A percentile compares a stretch with the other conserved stretches of the same genome.
Conservation (phyloP, 1,140 invertebrate genomes). For the Solenopsis invicta region DNA sequence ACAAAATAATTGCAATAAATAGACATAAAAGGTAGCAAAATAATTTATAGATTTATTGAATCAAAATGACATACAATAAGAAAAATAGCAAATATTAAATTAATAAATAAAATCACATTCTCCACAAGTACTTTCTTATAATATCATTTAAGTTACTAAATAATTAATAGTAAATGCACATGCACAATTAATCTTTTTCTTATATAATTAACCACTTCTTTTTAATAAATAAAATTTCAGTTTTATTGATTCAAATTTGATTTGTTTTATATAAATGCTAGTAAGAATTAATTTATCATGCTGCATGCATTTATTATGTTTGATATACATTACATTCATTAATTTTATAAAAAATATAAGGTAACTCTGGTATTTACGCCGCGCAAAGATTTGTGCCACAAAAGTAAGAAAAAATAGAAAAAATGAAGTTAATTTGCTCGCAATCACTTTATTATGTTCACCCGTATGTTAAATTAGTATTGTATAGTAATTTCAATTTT, state of each 20-base stretch:
- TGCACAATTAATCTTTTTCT: neutral
- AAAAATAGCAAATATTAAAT: constrained; percentile 4
- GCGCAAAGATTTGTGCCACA: too few species aligned
- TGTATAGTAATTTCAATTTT: too few species aligned
- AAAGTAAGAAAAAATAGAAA: too few species aligned
- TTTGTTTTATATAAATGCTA: constrained; percentile 6
- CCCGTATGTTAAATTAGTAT: too few species aligned
- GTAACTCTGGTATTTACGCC: too few species aligned
- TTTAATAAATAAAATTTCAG: constrained; percentile 15
- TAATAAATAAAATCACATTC: constrained; percentile 18
- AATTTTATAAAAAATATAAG: neutral
- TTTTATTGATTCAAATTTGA: constrained; percentile 7
- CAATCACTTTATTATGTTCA: too few species aligned
- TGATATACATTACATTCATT: neutral
- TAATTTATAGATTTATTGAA: neutral
- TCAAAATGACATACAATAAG: neutral
- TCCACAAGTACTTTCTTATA: neutral
- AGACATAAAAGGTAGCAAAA: neutral
- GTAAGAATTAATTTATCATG: constrained; percentile 26
- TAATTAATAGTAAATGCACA: neutral
- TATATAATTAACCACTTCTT: neutral
- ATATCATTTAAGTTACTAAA: neutral
- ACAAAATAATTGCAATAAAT: neutral
- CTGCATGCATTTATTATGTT: constrained; percentile 55
- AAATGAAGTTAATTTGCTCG: too few species aligned